Conservation (phyloP, 2,113 vertebrate genomes). For the Progne subis region DNA sequence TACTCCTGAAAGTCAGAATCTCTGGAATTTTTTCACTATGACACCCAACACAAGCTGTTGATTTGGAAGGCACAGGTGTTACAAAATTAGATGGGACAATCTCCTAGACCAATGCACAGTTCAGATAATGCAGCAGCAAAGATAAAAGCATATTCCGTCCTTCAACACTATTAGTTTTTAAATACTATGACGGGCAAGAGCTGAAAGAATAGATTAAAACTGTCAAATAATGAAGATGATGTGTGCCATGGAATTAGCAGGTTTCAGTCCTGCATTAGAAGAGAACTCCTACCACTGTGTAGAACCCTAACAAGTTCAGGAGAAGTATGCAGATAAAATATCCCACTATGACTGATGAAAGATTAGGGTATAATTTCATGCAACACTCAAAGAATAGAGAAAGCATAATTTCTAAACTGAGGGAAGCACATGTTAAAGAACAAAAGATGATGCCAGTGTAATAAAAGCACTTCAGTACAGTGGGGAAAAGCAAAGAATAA, state of each 20-base stretch:
- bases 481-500: not conserved
- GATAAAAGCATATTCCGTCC: rapidly evolving
- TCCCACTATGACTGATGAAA: not conserved
- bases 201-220: not conserved
- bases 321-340: not conserved
- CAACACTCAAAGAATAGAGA: not conserved
- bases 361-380: not conserved
- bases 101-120: not conserved
- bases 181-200: not conserved
- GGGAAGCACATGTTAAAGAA: not conserved
- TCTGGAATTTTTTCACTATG: not conserved
- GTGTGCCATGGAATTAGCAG: not conserved
- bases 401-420: not conserved
- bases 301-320: not conserved
- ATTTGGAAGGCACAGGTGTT: not conserved
- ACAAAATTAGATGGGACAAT: not conserved
- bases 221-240: not conserved
- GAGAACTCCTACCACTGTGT: not conserved
- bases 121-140: not conserved
- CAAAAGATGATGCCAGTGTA: not conserved
- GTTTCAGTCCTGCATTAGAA: not conserved
- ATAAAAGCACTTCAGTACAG: not conserved
- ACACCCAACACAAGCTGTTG: not conserved
- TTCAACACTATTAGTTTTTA: not conserved
- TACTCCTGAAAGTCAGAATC: not conserved